Evolutionary conservation across 1,140 invertebrate species (phyloP), one percentile per base, ranked within the genome.

Genomic region (Drosophila novamexicana): DNA sequence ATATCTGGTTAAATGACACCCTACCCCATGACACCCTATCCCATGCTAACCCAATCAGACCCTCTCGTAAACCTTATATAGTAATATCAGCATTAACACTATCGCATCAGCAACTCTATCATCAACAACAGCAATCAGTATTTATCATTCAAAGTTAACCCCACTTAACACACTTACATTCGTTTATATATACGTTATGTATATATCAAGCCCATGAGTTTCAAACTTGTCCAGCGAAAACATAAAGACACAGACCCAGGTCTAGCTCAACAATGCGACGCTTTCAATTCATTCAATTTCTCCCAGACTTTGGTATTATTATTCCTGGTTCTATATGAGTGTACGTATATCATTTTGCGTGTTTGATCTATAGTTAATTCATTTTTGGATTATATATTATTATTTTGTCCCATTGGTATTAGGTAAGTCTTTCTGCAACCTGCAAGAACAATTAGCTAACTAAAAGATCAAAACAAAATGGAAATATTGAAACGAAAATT

Each of bases 41-140:
- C 66, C 76, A 52, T 53, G 42, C 56, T 70, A 70, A 54, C 81
- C 73, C 47, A 29, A 29, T 49, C 47, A 49, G 47, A 49, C 47
- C 47, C 18, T 44, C 67, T 62, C 69, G 72, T 70, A 70, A 72
- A 71, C 82, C 82, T 72, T 85, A 86, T 75, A 81, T 86, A 86
- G 78, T 85, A 85, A 81, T 79, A 81, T 85, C 81, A 85, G 78
- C 81, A 85, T 69, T 78, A 77, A 77, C 64, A 73, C 50, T 36
- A 49, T 54, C 52, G 42, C 64, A 16, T 68, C 14, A 40, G 58
- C 71, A 69, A 63, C 74, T 65, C 57, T 85, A 70, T 85, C 74
- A 76, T 79, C 68, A 63, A 59, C 57, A 74, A 69, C 67, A 65
- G 59, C 72, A 52, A 65, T 75, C 44, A 22, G 29, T 37, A 50